phyloP scores from a whole-genome alignment of 1,140 invertebrate species.

The Cydia pomonella region DNA sequence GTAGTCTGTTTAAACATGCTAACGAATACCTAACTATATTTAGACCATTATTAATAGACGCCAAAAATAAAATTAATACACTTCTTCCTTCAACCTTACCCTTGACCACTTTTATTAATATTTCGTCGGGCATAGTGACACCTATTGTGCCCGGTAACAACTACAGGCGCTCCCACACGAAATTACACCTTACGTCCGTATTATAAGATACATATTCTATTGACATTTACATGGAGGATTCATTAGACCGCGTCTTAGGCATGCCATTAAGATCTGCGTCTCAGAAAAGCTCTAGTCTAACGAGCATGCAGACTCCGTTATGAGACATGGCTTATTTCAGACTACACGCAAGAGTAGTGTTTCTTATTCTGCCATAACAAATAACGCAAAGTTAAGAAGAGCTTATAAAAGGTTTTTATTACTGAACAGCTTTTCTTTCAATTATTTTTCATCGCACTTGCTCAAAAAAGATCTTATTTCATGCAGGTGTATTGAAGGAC shows the following conservation, averaged over 20 bases:
- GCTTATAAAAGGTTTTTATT: too few species aligned
- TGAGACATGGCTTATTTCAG: constrained; percentile 8
- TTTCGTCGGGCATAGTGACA: background rate
- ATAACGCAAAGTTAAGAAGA: background rate
- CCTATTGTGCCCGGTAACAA: constrained; percentile 1
- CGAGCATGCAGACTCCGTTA: background rate
- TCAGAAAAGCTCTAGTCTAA: background rate
- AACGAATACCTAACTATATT: background rate
- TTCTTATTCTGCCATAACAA: background rate
- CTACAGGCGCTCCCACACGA: background rate
- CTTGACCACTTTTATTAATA: constrained; percentile 5
- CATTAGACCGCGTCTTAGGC: constrained; percentile 3
- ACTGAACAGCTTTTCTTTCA: too few species aligned
- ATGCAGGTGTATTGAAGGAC: too few species aligned
- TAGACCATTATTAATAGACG: background rate
- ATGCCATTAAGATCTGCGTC: constrained; percentile 11
- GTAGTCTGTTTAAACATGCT: too few species aligned
- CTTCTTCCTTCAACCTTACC: background rate
- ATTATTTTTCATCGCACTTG: too few species aligned
- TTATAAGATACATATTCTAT: background rate
- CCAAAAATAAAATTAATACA: background rate
- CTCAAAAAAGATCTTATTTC: too few species aligned
- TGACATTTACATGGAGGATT: background rate
- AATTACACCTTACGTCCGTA: background rate
- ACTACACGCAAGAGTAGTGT: background rate